phyloP scores from a whole-genome alignment of 2,888 invertebrate species.

The Incurvaria masculella region DNA sequence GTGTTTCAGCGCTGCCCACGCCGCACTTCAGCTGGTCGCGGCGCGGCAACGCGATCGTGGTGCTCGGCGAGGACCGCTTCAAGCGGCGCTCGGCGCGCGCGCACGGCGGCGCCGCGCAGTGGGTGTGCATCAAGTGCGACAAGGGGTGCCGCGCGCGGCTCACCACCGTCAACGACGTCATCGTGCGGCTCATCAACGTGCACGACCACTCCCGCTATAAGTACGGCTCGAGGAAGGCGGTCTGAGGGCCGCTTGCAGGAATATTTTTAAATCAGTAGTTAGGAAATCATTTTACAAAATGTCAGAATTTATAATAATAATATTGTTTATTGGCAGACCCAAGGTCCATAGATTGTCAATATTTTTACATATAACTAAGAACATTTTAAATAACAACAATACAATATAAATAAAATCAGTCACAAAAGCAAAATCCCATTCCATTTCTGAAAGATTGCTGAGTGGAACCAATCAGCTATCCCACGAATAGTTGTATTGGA shows the following conservation, averaged over 20 bases:
- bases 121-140: conserved; percentile 47
- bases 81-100: conserved; percentile 42
- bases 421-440: too few species aligned
- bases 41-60: conserved; percentile 43
- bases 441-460: too few species aligned
- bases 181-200: conserved; percentile 36
- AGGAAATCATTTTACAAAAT: too few species aligned
- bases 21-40: conserved; percentile 46
- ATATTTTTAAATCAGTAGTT: too few species aligned
- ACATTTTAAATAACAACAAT: too few species aligned
- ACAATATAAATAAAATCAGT: too few species aligned
- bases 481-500: too few species aligned
- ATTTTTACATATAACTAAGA: too few species aligned
- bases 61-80: conserved; percentile 42
- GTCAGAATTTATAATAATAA: too few species aligned
- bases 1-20: conserved; percentile 20
- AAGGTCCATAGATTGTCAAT: too few species aligned
- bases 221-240: conserved; percentile 13
- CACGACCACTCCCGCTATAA: conserved; percentile 34
- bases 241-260: neutral
- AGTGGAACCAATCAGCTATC: too few species aligned
- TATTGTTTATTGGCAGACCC: too few species aligned
- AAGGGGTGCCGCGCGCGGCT: conserved; percentile 46
- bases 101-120: conserved; percentile 36
- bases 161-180: conserved; percentile 39